Base-by-base conservation (phyloP, 2,888 invertebrate species). In the Auanema sp. region DNA sequence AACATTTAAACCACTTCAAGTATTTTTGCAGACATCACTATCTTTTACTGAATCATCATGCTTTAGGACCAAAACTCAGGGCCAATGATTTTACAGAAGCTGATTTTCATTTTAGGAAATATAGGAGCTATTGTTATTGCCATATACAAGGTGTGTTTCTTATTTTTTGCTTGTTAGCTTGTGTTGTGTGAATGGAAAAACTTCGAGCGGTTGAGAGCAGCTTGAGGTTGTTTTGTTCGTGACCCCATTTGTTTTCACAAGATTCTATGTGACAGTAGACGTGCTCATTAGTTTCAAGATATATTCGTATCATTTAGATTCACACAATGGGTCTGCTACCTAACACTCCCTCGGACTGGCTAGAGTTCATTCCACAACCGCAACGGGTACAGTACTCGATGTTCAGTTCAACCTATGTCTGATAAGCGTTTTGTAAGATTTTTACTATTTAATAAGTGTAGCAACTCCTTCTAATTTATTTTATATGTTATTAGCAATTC, bases 1-100 rank as follows among this genome's bases (percentile, higher is more conserved):
- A 85, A 74, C 87, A 84, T 88, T 83, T 70, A 78, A 79, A n/a
- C 73, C 73, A 11, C 64, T 72, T 6, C 64, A 72, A 59, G 70
- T 70, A 52, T 10, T 33, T 53, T 40, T 57, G 11, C n/a, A n/a
- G 21, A 12, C 24, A 12, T 16, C 16, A 12, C 50, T 50, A 18
- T 50, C 50, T 50, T 24, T 50, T 11, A 23, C n/a, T 50, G 21
- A 23, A 18, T 50, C 50, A 33, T 8, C 33, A 33, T 33, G 8
- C 42, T 67, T 76, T 43, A 80, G 77, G 64, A 68, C 33, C 76
- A 78, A 44, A 75, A 75, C 33, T 70, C 71, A 33, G 78, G 79
- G 18, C 63, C 70, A 12, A 66, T 82, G 54, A 59, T 81, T 10
- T 56, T 79, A 24, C 80, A 82, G 74, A 82, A 82, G 64, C 54